These are phyloP conservation scores for Elaphurus davidianus DNA, from an alignment of 2,113 vertebrate species.

Conservation along the genomic window DNA sequence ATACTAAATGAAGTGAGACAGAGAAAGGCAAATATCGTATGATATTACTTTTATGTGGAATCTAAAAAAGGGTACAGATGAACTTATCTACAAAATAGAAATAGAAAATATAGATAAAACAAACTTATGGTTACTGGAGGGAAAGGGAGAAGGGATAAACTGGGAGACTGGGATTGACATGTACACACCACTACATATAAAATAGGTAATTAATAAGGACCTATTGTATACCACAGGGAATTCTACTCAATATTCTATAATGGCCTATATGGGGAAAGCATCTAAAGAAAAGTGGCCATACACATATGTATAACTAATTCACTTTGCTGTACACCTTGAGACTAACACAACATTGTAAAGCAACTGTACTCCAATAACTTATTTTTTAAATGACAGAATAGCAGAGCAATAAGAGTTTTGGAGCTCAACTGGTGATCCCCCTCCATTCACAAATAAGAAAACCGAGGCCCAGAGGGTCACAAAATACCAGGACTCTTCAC, in stretches of 20 bases:
- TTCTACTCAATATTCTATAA: not conserved
- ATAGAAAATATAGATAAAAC: not conserved
- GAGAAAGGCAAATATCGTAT: not conserved
- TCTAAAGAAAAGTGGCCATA: not conserved
- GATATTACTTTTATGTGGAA: not conserved
- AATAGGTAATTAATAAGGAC: not conserved
- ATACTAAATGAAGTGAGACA: not conserved
- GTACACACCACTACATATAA: not conserved
- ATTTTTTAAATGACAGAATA: not conserved
- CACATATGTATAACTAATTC: not conserved
- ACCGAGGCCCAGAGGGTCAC: not conserved
- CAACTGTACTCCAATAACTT: not conserved
- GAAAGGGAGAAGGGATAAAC: not conserved
- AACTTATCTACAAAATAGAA: not conserved
- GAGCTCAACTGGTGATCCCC: not conserved
- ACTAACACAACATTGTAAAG: accelerated
- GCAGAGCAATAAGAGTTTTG: not conserved
- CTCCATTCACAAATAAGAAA: not conserved
- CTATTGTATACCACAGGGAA: not conserved
- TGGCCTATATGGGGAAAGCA: not conserved
- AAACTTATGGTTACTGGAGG: not conserved
- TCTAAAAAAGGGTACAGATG: not conserved
- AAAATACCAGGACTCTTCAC: not conserved
- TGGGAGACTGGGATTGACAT: not conserved
- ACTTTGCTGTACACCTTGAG: not conserved